These are phyloP conservation scores for Acromyrmex heyeri DNA, from an alignment of 1,140 invertebrate species.

Conservation along the genomic window DNA sequence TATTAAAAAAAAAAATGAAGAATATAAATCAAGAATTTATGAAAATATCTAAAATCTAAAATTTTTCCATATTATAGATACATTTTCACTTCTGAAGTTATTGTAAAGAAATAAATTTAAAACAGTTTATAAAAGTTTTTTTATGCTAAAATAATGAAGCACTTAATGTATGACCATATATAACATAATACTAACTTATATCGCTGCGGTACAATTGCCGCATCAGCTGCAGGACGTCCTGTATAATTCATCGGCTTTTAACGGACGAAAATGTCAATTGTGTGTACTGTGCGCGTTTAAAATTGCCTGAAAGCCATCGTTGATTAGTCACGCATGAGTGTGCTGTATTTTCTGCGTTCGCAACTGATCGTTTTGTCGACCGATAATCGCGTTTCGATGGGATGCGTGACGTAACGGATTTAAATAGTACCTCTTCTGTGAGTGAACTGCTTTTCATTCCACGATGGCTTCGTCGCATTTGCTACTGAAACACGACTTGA, in stretches of 20 bases:
- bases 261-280: constrained; percentile 26
- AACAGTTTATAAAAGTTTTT: background rate
- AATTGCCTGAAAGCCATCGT: constrained; percentile 16
- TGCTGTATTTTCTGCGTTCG: constrained; percentile 16
- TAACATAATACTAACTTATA: constrained; percentile 12
- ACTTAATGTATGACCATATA: background rate
- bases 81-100: background rate
- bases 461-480: background rate
- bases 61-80: background rate
- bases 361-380: constrained; percentile 20
- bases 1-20: background rate
- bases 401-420: constrained; percentile 23
- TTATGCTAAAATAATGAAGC: background rate
- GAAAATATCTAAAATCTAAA: background rate
- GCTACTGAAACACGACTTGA: background rate
- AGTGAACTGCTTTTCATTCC: constrained; percentile 11
- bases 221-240: background rate
- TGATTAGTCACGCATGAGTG: constrained; percentile 30
- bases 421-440: constrained; percentile 15
- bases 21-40: background rate
- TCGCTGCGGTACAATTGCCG: background rate
- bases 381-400: constrained; percentile 41
- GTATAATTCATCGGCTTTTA: constrained; percentile 2
- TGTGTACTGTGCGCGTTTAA: background rate
- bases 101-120: background rate